These are phyloP conservation scores for Gymnorhina tibicen DNA, from an alignment of 2,113 vertebrate species.

Conservation along the genomic window DNA sequence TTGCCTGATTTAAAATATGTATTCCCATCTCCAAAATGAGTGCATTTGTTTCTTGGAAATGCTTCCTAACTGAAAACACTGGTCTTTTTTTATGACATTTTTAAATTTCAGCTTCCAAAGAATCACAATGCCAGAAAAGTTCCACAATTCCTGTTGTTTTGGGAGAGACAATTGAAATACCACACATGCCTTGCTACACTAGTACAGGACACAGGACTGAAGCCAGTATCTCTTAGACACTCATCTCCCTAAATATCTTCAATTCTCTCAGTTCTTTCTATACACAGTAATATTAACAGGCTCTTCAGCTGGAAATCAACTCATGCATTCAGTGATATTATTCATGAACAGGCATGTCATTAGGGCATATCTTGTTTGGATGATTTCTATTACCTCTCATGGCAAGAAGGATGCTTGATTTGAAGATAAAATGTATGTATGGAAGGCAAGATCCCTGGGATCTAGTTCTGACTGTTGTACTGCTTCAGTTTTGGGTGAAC, in stretches of 20 bases:
- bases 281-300: neutral
- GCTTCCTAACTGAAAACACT: neutral
- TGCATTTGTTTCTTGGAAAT: neutral
- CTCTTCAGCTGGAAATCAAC: neutral
- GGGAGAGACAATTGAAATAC: neutral
- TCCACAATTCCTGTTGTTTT: neutral
- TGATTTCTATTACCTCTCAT: neutral
- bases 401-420: neutral
- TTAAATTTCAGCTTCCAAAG: neutral
- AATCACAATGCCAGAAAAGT: neutral
- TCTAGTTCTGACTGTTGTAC: neutral
- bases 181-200: neutral
- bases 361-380: neutral
- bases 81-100: neutral
- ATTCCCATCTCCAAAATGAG: neutral
- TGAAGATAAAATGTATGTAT: neutral
- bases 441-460: neutral
- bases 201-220: neutral
- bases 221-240: neutral
- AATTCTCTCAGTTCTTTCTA: neutral
- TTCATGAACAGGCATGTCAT: neutral
- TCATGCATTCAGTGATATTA: neutral
- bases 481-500: neutral
- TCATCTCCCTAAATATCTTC: neutral
- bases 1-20: neutral